phyloP scores from a whole-genome alignment of 2,797 vertebrate genomes.

The Morus bassanus region DNA sequence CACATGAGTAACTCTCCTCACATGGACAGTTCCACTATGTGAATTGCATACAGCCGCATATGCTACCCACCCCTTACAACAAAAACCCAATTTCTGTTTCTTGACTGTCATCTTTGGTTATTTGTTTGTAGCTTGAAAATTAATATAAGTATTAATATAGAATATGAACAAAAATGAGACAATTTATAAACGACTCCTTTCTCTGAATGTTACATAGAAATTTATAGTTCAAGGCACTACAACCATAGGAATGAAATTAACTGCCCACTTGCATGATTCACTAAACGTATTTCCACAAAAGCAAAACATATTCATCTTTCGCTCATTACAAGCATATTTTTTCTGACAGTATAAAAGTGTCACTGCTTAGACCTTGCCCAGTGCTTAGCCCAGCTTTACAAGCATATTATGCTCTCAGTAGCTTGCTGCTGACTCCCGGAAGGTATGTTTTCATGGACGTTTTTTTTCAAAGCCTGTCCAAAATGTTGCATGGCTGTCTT shows the following conservation, averaged over 20 bases:
- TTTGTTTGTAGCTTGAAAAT: neutral
- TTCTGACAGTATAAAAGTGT: neutral
- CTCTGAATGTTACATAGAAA: slow-evolving; percentile 4
- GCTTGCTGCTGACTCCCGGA: neutral
- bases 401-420: neutral
- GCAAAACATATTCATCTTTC: slow-evolving; percentile 19
- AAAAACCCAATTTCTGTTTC: neutral
- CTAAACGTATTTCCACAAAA: slow-evolving; percentile 39
- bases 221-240: neutral
- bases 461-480: neutral
- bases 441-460: neutral
- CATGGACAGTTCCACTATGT: rapidly evolving
- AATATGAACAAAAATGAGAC: neutral
- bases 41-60: neutral
- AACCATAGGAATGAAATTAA: slow-evolving; percentile 20
- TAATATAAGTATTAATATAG: neutral
- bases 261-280: slow-evolving; percentile 35
- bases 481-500: neutral
- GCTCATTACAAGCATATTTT: neutral
- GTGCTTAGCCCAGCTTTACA: neutral
- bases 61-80: neutral
- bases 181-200: neutral
- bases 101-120: neutral
- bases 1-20: neutral
- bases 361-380: neutral